Evolutionary conservation across 2,797 vertebrate species (phyloP), one percentile per base, ranked within the genome.

Genomic region (Erethizon dorsatum): DNA sequence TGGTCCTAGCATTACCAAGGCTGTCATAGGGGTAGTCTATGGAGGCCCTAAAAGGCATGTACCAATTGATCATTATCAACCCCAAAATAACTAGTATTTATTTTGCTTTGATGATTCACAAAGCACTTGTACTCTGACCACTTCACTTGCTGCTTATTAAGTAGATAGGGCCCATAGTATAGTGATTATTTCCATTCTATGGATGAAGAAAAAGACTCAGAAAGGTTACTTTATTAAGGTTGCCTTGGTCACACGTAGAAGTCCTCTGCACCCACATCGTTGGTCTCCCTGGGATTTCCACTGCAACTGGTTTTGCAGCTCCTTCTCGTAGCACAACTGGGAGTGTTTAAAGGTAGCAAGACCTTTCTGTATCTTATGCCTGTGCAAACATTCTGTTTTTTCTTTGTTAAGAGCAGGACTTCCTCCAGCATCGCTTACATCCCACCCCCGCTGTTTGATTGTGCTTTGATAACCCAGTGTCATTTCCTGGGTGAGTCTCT

Each of bases 401-500:
- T 65, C 61, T 93, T 37, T 73, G 69, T 10, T 13, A 33, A 84
- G 50, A 56, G 7, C 59, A 97, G 28, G 31, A 75, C 69, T 94
- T 95, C 56, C 90, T 28, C 57, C 37, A 54, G 50, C 14, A 45
- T 52, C 6, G 1, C 31, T 18, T 52, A 52, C 69, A n/a, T 31
- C 20, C n/a, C 37, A 15, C 18, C 31, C 14, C 6, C 15, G 13
- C 26, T 37, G 12, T 17, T 73, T 3, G 15, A 63, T n/a, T 12
- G 41, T 28, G 50, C 54, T 92, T 67, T 85, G 83, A 79, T 50
- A 65, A 7, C n/a, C n/a, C 18, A 26, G 50, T 69, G 71, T 41
- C 86, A 80, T 20, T 97, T 97, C 94, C 95, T 95, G 96, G 50
- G 45, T 57, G 67, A 88, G 86, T 96, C 17, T 11, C n/a, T 18